Base-by-base conservation (phyloP, 2,888 invertebrate genomes). In the Drosophila monieri region DNA sequence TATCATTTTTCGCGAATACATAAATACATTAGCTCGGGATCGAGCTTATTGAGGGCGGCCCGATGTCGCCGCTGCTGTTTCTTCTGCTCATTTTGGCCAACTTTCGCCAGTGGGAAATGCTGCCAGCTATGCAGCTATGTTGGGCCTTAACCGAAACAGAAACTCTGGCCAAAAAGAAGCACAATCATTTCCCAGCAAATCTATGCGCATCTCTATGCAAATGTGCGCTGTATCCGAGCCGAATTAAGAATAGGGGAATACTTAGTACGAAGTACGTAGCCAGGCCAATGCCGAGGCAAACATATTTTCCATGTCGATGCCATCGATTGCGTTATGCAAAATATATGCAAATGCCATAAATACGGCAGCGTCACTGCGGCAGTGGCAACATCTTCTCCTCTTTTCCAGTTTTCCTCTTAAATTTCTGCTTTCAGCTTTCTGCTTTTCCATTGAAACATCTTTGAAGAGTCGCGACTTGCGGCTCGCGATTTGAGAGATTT, bases 311-410 rank as follows among this genome's bases (percentile, higher is more conserved):
- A 89, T 89, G 89, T 89, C 90, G 89, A 90, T 89, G 89, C 86
- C 89, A 89, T 89, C 89, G 90, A 89, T 89, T 90, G 89, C 90
- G 90, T 89, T 89, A 89, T 90, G 89, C 89, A 88, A 89, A 89
- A 88, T 89, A 89, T 89, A 89, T 89, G 89, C 89, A 89, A 89
- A 89, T 89, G 80, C 78, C 85, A 78, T 85, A 88, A 87, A 87
- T 87, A 88, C 85, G 73, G 75, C 60, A 55, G 53, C 61, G 49
- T 62, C 53, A 65, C 60, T 55, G 60, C 61, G 43, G 72, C 49
- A 65, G 47, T 27, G 32, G 58, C 58, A 41, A 35, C 64, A 52
- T 57, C 57, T 62, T 58, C 60, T 44, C 48, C 43, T 43, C 52
- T 62, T 69, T 75, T 53, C 68, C 52, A 70, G 52, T 62, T 71